Evolutionary conservation across 2,888 invertebrate species (phyloP), one percentile per base, ranked within the genome.

Genomic region (Eremobia ochroleuca): DNA sequence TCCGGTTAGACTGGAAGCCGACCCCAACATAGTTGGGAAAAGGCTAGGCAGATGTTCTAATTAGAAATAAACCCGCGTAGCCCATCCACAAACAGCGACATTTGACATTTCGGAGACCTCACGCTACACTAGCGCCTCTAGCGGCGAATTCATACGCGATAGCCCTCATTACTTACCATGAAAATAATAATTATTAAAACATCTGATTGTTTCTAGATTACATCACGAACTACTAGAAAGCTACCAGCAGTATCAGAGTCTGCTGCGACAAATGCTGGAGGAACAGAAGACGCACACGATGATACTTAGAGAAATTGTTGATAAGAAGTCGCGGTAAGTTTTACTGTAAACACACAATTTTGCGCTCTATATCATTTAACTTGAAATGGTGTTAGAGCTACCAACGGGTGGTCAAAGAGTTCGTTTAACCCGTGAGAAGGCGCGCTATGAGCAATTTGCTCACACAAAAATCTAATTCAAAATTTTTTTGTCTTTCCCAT

Each of bases 211-310:
- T 92, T 95, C 49, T 89, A 98, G 98, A 89, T 94, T 98, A 80
- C 97, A 98, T 81, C 98, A 98, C 89, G 98, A 98, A 86, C 94
- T 99, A 49, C 88, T 98, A 68, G 98, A 98, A 52, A 97, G 97
- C 72, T 98, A 98, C 89, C 98, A 98, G 90, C 97, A 97, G 55
- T 98, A 98, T 93, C 98, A 98, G 86, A 95, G 96, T 34, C 92
- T 98, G 72, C 95, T 99, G 68, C 97, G 98, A 90, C 97, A 97
- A 82, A 97, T 97, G 90, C 90, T 98, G 4, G 98, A 98, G 76
- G 98, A 98, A 80, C 98, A 98, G 91, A 98, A 97, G 90, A 91
- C 96, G 34, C 97, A 98, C 90, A 97, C 98, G 37, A 97, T 97
- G 86, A 94, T 97, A 28, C 93, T 98, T 28, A 92, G 93, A 55